These are phyloP conservation scores for Digitonthophagus gazella DNA, from an alignment of 2,888 invertebrate species.

Conservation along the genomic window DNA sequence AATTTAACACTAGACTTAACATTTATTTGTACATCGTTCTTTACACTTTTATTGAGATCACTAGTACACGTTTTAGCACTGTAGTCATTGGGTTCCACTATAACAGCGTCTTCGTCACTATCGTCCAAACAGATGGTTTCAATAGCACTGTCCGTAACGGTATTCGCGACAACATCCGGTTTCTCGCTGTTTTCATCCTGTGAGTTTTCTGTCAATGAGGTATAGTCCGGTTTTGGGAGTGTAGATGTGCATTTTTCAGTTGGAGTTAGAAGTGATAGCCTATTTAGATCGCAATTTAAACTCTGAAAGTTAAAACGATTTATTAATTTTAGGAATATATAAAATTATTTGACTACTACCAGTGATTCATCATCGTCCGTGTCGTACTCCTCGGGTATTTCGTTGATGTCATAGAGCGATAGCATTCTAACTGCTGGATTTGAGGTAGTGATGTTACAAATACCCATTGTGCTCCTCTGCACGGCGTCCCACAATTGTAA, in stretches of 20 bases:
- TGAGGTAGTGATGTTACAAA: not conserved
- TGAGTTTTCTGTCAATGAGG: not conserved
- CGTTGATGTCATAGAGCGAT: conserved; percentile 1
- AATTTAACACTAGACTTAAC: conserved; percentile 9
- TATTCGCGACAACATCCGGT: not conserved
- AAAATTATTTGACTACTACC: not conserved
- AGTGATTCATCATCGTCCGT: conserved; percentile 7
- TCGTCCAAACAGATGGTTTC: not conserved
- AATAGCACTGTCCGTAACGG: not conserved
- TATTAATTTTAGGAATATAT: too few species aligned
- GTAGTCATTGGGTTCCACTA: not conserved
- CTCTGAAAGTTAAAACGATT: not conserved
- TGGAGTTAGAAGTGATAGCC: not conserved
- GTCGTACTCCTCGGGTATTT: conserved; percentile 7
- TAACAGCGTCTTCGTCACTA: not conserved
- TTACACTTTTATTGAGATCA: conserved; percentile 10
- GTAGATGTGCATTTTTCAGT: not conserved
- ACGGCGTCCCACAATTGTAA: not conserved
- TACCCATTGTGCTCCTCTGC: not conserved
- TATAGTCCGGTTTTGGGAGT: not conserved
- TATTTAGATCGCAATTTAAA: not conserved
- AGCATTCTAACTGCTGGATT: not conserved
- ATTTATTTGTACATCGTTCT: conserved; percentile 11
- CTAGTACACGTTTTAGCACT: not conserved
- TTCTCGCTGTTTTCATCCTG: not conserved